These are phyloP conservation scores for Hypsibius dujardini DNA, from an alignment of 1,140 invertebrate species.

Conservation along the genomic window DNA sequence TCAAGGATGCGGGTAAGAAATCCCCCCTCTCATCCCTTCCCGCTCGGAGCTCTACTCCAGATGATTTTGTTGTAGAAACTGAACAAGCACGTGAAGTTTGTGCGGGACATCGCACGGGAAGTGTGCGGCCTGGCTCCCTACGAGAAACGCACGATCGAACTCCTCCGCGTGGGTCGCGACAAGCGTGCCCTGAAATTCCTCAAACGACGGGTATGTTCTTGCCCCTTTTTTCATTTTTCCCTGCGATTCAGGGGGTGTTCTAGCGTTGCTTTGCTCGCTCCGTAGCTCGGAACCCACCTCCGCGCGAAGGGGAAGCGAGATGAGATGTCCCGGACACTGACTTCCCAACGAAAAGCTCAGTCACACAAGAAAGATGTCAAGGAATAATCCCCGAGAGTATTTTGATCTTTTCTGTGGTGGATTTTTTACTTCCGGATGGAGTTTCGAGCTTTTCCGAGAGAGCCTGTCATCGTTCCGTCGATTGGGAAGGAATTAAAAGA, in stretches of 20 bases:
- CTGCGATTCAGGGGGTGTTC: not conserved
- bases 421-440: too few relatives aligned
- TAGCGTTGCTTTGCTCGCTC: constrained; percentile 27
- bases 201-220: constrained; percentile 62
- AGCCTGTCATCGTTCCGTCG: too few relatives aligned
- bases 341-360: constrained; percentile 72
- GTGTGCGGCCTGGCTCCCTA: constrained; percentile 95
- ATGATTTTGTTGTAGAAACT: constrained; percentile 48
- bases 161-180: constrained; percentile 65
- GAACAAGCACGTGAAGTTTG: constrained; percentile 88
- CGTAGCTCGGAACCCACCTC: constrained; percentile 71
- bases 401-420: too few relatives aligned
- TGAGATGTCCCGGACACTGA: constrained; percentile 76
- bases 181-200: constrained; percentile 96
- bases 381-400: too few relatives aligned
- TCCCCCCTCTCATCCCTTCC: too few relatives aligned
- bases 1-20: too few relatives aligned
- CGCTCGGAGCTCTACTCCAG: too few relatives aligned
- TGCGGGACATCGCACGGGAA: constrained; percentile 83
- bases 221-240: constrained; percentile 16
- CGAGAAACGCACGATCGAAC: constrained; percentile 95
- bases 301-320: constrained; percentile 96
- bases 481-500: too few relatives aligned
- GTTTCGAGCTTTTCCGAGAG: too few relatives aligned
- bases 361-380: too few relatives aligned